Evolutionary conservation across 2,888 invertebrate genomes (phyloP).

Genomic region (Lottia gigantea): DNA sequence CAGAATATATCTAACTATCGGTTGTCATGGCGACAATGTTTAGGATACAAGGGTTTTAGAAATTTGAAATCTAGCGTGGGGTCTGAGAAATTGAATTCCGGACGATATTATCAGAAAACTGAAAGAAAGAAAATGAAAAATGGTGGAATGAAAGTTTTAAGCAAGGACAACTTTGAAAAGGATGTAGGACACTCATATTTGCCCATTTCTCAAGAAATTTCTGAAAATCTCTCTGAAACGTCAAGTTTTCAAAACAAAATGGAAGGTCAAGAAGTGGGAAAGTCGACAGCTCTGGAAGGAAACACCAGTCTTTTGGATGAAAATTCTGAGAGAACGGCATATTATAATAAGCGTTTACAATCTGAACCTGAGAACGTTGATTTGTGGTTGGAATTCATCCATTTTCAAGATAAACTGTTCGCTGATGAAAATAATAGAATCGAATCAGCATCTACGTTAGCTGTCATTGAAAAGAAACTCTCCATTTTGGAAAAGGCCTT

Average conservation of each 20-base stretch:
- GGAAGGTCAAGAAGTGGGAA: not conserved
- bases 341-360: constrained; percentile 62
- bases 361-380: constrained; percentile 63
- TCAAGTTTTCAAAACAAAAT: too few species aligned
- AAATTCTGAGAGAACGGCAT: constrained; percentile 32
- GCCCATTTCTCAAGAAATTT: not conserved
- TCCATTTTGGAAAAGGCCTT: constrained; percentile 68
- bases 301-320: constrained; percentile 40
- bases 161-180: not conserved
- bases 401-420: constrained; percentile 66
- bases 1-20: constrained; percentile 58
- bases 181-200: not conserved
- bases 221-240: too few species aligned
- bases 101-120: constrained; percentile 19
- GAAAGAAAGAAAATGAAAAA: not conserved
- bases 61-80: constrained; percentile 21
- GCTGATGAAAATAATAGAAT: constrained; percentile 25
- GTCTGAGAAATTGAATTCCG: constrained; percentile 16
- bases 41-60: constrained; percentile 31
- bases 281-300: constrained; percentile 42
- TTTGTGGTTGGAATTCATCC: constrained; percentile 69
- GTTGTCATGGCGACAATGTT: constrained; percentile 24
- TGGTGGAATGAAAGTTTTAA: not conserved
- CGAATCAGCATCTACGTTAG: constrained; percentile 18
- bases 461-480: constrained; percentile 67